Base-by-base conservation (phyloP, 2,797 vertebrate species). In the Momotus momota region DNA sequence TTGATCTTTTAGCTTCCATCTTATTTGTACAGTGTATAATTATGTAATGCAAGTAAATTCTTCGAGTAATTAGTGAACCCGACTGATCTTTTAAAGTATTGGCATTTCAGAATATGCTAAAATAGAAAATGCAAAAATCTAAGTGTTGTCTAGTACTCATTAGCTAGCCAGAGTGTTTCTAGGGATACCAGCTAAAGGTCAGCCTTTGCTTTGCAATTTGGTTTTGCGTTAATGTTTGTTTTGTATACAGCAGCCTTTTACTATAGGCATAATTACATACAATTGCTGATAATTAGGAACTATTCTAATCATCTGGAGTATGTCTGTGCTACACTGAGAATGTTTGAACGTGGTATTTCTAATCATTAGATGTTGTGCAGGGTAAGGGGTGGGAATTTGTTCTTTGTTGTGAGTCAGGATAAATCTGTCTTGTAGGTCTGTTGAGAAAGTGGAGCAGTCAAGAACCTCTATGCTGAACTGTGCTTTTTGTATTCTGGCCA, bases 261-360 rank as follows among this genome's bases (percentile, higher is more conserved):
- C 94, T 94, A 79, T 48, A 73, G 40, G 45, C 73, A 46, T 95
- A 88, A 95, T 96, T 95, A 86, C 71, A 74, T 70, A 79, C 72
- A 91, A 86, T 84, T 95, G 85, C 88, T 96, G 73, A 67, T 96
- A 94, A 94, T 96, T 95, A 96, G 72, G 73, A 93, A 27, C 64
- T 73, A 0, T 88, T 90, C 52, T 73, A 94, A 84, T 95, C 20
- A 64, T 86, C 82, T 75, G 22, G 27, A 58, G 79, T 73, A 3
- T 54, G 58, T 40, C 38, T 73, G 1, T 49, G 38, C 72, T 84
- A 52, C 26, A 29, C 18, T 43, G 66, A 86, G 82, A 88, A 40
- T 57, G 33, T 73, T 91, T 94, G 82, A 67, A 70, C 8, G 2
- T 65, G 2, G 4, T 55, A 31, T 86, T 87, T 82, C 18, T 87